These are phyloP conservation scores for Trachelus troglodyta DNA, from an alignment of 2,888 invertebrate genomes.

Conservation along the genomic window DNA sequence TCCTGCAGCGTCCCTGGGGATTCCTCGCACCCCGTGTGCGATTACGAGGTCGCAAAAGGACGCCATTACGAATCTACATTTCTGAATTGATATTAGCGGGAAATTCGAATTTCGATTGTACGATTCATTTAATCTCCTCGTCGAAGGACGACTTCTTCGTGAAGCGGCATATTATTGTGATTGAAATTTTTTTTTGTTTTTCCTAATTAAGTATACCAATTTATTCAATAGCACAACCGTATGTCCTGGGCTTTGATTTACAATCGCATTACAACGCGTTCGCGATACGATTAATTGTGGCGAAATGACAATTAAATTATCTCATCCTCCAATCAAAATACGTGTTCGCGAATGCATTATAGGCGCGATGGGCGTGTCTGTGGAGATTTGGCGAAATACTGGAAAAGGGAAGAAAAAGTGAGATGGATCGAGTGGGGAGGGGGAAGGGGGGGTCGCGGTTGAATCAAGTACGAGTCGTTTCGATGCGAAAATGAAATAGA, in stretches of 20 bases:
- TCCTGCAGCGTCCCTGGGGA: background rate
- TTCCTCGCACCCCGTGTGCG: background rate
- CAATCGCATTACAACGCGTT: background rate
- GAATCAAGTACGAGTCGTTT: constrained; percentile 38
- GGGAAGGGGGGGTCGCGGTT: background rate
- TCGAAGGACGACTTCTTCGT: background rate
- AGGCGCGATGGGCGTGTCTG: background rate
- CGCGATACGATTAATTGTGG: background rate
- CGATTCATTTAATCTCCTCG: background rate
- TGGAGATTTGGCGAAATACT: background rate
- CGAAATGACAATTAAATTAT: background rate
- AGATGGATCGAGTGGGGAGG: too few relatives aligned
- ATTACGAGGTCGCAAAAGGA: background rate
- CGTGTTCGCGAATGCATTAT: background rate
- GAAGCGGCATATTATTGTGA: background rate
- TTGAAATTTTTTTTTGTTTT: background rate
- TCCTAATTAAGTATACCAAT: background rate
- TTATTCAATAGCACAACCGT: background rate
- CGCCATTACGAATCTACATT: background rate
- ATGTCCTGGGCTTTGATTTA: background rate
- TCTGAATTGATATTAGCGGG: background rate
- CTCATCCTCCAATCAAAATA: background rate
- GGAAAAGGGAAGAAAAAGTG: background rate
- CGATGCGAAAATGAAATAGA: constrained; percentile 63
- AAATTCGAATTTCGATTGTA: background rate